Base-by-base conservation (phyloP, 2,888 invertebrate genomes). In the Pterostichus madidus region DNA sequence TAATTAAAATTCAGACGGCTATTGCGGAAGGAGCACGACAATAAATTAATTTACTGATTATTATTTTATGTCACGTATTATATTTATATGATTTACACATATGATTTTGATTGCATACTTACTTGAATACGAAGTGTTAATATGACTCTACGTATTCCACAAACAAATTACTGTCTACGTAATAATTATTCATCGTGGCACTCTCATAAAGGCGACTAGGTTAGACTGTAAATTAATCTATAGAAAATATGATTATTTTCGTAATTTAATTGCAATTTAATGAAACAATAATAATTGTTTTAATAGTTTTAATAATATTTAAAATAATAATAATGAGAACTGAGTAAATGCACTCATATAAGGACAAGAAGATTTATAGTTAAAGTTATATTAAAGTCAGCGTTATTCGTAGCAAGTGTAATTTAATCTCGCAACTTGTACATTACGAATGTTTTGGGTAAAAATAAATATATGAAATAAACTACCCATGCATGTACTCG, bases 1-100 rank as follows among this genome's bases (percentile, higher is more conserved):
- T 61, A 17, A 61, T 32, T 61, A 32, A 61, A 61, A 53, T 53
- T 5, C 53, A n/a, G 53, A 10, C 15, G 15, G 7, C 1, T 6
- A 53, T 53, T 53, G 17, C 53, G 53, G 61, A 61, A 61, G 32
- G 61, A 61, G 17, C 31, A 39, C 8, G 7, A 5, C 39, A 32
- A 61, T 61, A 32, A 61, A 61, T 31, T 61, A 61, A 11, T 17
- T 31, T 6, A n/a, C 15, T 53, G 53, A 15, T 53, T 53, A 53
- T 53, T 15, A 53, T 53, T 61, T 61, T 31, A 10, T 31, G 31
- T 61, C 61, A 61, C 31, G 61, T 61, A 61, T 61, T 31, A n/a
- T 61, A 31, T 61, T 53, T 53, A 53, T 53, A 53, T 53, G 11
- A 53, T 53, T 53, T 53, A 53, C 61, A 61, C 61, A 61, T 39